Conservation (phyloP, 2,797 vertebrate species). For the Natrix natrix region DNA sequence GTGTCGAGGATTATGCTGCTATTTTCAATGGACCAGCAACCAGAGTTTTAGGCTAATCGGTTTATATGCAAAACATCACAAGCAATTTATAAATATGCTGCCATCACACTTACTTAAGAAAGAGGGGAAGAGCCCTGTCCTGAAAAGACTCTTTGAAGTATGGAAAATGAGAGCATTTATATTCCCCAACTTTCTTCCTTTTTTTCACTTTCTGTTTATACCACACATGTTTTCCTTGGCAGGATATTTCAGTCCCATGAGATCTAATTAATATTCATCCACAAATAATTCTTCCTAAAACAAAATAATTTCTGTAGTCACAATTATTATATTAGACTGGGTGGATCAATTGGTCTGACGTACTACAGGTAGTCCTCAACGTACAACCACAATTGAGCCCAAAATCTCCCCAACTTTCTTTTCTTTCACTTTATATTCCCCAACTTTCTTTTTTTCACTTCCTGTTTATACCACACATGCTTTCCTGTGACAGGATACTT, state of each 20-base stretch:
- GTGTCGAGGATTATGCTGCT: neutral
- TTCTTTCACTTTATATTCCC: slow-evolving; percentile 21
- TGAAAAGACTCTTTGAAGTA: slow-evolving; percentile 52
- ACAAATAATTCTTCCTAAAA: slow-evolving; percentile 47
- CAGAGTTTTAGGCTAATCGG: neutral
- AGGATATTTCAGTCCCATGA: slow-evolving; percentile 47
- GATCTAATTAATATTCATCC: slow-evolving; percentile 50
- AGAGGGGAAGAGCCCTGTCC: neutral
- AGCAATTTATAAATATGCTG: slow-evolving; percentile 18
- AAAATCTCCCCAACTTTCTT: no score
- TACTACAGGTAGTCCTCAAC: no score
- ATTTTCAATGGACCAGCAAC: neutral
- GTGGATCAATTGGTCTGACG: neutral
- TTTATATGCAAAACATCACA: neutral
- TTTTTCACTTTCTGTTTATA: slow-evolving; percentile 10
- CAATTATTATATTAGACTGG: neutral
- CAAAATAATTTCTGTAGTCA: neutral
- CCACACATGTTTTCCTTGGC: slow-evolving; percentile 47
- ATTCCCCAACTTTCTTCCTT: slow-evolving; percentile 28
- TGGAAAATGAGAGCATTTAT: slow-evolving; percentile 36
- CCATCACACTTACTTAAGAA: slow-evolving; percentile 33
- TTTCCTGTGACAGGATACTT: slow-evolving; percentile 43
- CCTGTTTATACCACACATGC: slow-evolving; percentile 20
- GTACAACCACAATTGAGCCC: no score
- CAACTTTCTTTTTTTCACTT: slow-evolving; percentile 38